Evolutionary conservation across 2,888 invertebrate genomes (phyloP), one percentile per base, ranked within the genome.

Genomic region (Leptopterna dolabrata): DNA sequence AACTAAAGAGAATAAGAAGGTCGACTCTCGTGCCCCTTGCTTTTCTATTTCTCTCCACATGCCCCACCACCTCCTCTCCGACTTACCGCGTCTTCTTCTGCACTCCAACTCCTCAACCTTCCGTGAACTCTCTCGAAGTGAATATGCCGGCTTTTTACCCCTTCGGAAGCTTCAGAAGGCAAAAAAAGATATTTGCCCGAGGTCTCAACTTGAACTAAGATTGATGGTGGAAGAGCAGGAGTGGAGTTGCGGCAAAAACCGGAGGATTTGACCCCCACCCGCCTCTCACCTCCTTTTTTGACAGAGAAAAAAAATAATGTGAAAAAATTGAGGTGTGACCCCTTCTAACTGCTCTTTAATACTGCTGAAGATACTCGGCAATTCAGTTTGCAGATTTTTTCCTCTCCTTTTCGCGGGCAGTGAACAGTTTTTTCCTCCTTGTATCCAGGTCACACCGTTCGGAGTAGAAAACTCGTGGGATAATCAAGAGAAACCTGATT

Each of bases 1-100:
- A 81, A 81, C 81, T 81, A 81, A 55, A 81, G 55, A 55, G 81
- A 81, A 81, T 81, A 81, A 55, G 81, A 81, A 81, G 78, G 45
- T 45, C 14, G 43, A n/a, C 45, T 16, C 45, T 27, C 43, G 14
- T 27, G n/a, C 71, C 36, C 36, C 36, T 29, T 29, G 11, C 24
- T 9, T 76, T 70, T 24, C 24, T 19, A 27, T 19, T 70, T 19
- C 70, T 70, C 1, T 13, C 70, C 7, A 9, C 13, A 2, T 13
- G 2, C 19, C 27, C 1, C 29, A 4, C 9, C 19, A 6, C 73
- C 30, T 36, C 19, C 73, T 19, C 73, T 41, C 19, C 30, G 11
- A 6, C 63, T 24, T 73, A 4, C 30, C 36, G 29, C 73, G 11
- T 19, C 70, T 11, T 70, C 73, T 29, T 29, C 73, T n/a, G 7